Percentiles rank a stretch among this genome's conserved stretches.
Evolutionary conservation across 2,113 vertebrate genomes (phyloP).

Genomic region (Lepus timidus): DNA sequence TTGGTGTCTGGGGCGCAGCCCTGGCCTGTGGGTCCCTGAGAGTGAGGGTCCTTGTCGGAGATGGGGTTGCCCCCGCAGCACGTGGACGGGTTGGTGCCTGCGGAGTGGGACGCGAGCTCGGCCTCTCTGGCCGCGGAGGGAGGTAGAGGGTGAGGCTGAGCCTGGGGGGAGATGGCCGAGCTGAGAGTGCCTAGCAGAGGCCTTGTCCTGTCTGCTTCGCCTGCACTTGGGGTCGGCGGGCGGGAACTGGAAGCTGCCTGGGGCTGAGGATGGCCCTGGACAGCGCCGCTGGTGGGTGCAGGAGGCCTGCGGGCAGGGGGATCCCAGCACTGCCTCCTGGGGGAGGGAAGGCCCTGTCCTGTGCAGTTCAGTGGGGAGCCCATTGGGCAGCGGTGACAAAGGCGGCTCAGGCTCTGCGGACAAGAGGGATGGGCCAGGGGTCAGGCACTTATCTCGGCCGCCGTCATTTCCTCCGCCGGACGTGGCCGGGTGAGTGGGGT

Average conservation of each 20-base stretch:
- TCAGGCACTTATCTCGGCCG: conserved; percentile 66
- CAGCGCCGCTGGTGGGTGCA: background rate
- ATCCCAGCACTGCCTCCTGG: background rate
- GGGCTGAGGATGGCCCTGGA: background rate
- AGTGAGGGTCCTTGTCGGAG: background rate
- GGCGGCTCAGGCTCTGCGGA: background rate
- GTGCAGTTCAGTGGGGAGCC: background rate
- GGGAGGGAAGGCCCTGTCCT: background rate
- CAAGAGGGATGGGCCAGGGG: conserved; percentile 60
- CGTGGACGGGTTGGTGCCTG: background rate
- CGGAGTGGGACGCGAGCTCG: too few species aligned
- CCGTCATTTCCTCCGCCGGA: conserved; percentile 79
- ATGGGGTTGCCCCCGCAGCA: too few species aligned
- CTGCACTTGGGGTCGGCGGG: background rate
- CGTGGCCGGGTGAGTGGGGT: conserved; percentile 57
- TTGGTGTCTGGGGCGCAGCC: background rate
- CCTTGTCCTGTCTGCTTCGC: background rate
- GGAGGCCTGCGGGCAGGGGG: background rate
- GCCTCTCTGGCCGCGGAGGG: background rate
- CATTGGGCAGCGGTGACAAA: background rate
- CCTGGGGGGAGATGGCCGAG: background rate
- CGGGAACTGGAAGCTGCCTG: background rate
- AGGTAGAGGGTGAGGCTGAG: background rate
- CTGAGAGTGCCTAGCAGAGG: background rate
- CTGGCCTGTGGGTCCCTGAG: background rate